Evolutionary conservation across 2,113 vertebrate genomes (phyloP), one percentile per base, ranked within the genome.

Genomic region (Phaethornis superciliosus): DNA sequence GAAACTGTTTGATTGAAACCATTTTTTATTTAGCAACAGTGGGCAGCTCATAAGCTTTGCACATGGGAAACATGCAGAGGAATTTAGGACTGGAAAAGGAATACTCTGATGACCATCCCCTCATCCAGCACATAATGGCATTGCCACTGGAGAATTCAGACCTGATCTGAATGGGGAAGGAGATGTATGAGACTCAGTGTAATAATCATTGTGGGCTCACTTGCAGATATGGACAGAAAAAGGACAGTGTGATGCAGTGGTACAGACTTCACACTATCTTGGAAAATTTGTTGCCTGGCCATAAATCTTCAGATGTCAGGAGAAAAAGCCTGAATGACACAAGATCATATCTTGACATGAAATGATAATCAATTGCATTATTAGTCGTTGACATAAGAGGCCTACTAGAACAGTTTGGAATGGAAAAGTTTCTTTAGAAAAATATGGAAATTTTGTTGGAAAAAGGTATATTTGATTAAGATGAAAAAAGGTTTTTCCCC

Each of bases 1-100:
- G 51, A 89, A 87, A 87, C 11, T 40, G 35, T 51, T 90, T 78
- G 52, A 77, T 70, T 78, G 81, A 94, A 94, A 46, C 27, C 26
- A 81, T 89, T 91, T 92, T 46, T 51, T 81, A 15, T 72, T 78
- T 58, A 84, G 47, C 56, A 63, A 59, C 58, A 84, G 71, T 47
- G 42, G 55, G 84, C 87, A 94, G 55, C 78, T 91, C 46, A 28
- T 78, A 81, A 89, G 33, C 54, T 89, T 79, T 55, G 63, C 22
- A 44, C 1, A 4, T 54, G 46, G 35, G 44, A 83, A 90, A 64
- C 17, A 24, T 46, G 46, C n/a, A 75, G 56, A 87, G 52, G 69
- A 78, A 79, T 90, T 81, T 32, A 58, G 33, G 35, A 30, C 16
- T n/a, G 28, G 42, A 58, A 80, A 52, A 72, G 26, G 33, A 81